Conservation (phyloP, 2,113 vertebrate species). For the Epinephelus cyanopodus region DNA sequence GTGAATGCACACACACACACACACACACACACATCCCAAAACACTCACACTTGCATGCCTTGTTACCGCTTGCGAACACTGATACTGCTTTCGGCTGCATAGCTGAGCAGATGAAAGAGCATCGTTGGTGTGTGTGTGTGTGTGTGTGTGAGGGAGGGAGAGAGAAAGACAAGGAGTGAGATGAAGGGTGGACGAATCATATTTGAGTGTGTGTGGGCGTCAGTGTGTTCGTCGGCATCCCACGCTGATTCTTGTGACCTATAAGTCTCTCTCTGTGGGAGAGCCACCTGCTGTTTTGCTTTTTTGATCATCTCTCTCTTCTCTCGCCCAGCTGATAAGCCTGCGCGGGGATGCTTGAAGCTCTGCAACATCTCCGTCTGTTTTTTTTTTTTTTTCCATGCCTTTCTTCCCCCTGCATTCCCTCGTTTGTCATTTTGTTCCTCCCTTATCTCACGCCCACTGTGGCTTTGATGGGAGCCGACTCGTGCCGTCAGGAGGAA, state of each 20-base stretch:
- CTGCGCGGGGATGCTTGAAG: slow-evolving; percentile 29
- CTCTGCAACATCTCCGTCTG: background rate
- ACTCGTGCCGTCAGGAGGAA: slow-evolving; percentile 42
- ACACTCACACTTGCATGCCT: slow-evolving; percentile 41
- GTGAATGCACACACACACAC: slow-evolving; percentile 13
- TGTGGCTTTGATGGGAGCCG: slow-evolving; percentile 33
- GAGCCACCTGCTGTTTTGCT: slow-evolving; percentile 70
- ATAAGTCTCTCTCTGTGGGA: slow-evolving; percentile 47
- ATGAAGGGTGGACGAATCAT: slow-evolving; percentile 55
- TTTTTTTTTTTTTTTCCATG: too few relatives aligned
- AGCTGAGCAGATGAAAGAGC: slow-evolving; percentile 58
- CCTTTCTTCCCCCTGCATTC: slow-evolving; percentile 20
- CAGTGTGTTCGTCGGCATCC: slow-evolving; percentile 40
- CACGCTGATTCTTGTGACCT: slow-evolving; percentile 46
- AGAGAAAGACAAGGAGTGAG: background rate
- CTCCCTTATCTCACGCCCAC: slow-evolving; percentile 44
- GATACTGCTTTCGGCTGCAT: slow-evolving; percentile 51
- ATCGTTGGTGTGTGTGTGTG: slow-evolving; percentile 24
- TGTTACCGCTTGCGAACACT: slow-evolving; percentile 39
- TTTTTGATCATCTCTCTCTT: slow-evolving; percentile 57
- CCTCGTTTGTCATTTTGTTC: slow-evolving; percentile 34
- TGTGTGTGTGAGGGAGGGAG: slow-evolving; percentile 13
- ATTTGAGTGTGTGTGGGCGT: slow-evolving; percentile 49
- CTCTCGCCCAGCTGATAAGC: slow-evolving; percentile 64
- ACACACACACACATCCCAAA: slow-evolving; percentile 31